Percentiles rank a stretch among this genome's conserved stretches.
Conservation (phyloP, 2,888 invertebrate species). For the Alcis repandata region DNA sequence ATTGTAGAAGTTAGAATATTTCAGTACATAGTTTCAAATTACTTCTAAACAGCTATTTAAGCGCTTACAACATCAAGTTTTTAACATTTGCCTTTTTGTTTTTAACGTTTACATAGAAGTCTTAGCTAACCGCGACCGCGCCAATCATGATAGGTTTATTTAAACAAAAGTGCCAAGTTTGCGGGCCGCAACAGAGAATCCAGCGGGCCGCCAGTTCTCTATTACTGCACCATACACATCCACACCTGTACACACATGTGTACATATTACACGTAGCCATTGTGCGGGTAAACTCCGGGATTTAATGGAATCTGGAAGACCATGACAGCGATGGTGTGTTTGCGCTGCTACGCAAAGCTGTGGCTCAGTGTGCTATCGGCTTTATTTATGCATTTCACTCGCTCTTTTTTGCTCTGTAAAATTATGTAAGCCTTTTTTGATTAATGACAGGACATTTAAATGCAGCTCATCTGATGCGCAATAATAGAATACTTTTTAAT, state of each 20-base stretch:
- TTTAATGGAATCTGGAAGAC: slow-evolving; percentile 44
- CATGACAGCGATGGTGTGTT: slow-evolving; percentile 18
- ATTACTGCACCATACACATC: slow-evolving; percentile 11
- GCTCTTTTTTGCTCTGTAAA: not conserved
- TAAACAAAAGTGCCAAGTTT: not conserved
- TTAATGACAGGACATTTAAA: too few species aligned
- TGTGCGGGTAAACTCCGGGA: slow-evolving; percentile 38
- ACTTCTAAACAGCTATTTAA: too few species aligned
- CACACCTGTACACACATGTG: slow-evolving; percentile 19
- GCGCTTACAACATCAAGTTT: not conserved
- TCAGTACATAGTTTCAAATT: too few species aligned
- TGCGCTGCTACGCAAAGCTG: slow-evolving; percentile 15
- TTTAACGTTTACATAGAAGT: not conserved
- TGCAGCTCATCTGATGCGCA: too few species aligned
- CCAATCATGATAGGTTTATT: not conserved
- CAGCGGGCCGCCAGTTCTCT: slow-evolving; percentile 8
- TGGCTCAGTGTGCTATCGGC: not conserved
- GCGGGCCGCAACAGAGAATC: not conserved
- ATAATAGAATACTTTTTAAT: too few species aligned
- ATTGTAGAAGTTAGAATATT: too few species aligned
- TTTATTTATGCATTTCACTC: not conserved
- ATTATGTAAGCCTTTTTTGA: not conserved
- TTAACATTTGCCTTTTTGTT: not conserved
- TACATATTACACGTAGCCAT: slow-evolving; percentile 25
- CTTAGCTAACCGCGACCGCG: not conserved